A percentile compares a stretch with the other conserved stretches of the same genome.
Evolutionary conservation across 2,113 vertebrate species (phyloP).

Genomic region (Mixornis gularis): DNA sequence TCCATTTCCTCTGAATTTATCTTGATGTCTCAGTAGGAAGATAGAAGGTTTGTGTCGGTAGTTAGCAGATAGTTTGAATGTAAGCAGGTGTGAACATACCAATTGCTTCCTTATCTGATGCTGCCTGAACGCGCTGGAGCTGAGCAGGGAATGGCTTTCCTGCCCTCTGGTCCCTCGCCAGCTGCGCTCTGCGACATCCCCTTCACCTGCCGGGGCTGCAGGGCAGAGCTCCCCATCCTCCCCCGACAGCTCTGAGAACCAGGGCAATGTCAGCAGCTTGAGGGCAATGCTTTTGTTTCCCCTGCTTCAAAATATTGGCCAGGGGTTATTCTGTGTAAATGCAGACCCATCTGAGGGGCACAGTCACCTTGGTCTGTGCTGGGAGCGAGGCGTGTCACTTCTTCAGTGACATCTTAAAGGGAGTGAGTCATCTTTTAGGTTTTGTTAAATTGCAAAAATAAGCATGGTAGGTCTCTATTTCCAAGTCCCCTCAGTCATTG

Average conservation of each 20-base stretch:
- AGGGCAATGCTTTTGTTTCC: neutral
- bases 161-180: neutral
- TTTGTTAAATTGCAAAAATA: neutral
- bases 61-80: neutral
- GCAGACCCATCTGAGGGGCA: neutral
- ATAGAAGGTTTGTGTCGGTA: slow-evolving; percentile 20
- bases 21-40: slow-evolving; percentile 27
- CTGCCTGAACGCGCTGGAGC: neutral
- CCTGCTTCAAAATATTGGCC: neutral
- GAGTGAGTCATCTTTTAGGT: neutral
- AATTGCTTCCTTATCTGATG: slow-evolving; percentile 38
- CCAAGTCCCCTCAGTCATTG: neutral
- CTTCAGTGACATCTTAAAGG: neutral
- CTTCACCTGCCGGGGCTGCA: neutral
- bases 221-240: neutral
- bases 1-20: slow-evolving; percentile 51
- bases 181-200: neutral
- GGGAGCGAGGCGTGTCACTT: neutral
- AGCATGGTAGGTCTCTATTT: accelerated
- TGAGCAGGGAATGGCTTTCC: neutral
- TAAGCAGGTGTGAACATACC: slow-evolving; percentile 42
- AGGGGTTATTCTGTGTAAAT: neutral
- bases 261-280: accelerated
- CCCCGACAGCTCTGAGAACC: no score
- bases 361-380: neutral